A percentile compares a stretch with the other conserved stretches of the same genome.
Evolutionary conservation across 2,888 invertebrate genomes (phyloP).

Genomic region (Bhutanitis thaidina): DNA sequence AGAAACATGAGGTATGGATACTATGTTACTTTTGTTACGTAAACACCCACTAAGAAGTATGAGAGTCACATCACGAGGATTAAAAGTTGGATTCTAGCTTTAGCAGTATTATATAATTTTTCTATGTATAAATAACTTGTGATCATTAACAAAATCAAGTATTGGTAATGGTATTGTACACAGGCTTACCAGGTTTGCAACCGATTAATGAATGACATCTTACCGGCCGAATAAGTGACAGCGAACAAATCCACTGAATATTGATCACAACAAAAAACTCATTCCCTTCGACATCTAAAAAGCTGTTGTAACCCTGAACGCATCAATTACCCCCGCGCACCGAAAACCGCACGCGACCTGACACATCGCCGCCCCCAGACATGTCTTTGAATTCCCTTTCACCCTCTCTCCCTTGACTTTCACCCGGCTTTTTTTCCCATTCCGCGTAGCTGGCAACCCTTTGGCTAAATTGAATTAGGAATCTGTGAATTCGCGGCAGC

Average conservation of each 20-base stretch:
- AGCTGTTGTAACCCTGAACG: constrained; percentile 51
- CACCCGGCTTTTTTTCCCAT: constrained; percentile 44
- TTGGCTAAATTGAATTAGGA: constrained; percentile 69
- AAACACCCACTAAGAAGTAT: no score
- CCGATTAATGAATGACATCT: neutral
- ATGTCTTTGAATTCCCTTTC: constrained; percentile 55
- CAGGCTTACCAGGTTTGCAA: neutral
- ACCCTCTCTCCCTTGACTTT: constrained; percentile 24
- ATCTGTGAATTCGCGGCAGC: constrained; percentile 27
- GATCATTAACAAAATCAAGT: no score
- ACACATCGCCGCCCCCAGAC: constrained; percentile 67
- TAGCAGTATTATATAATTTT: no score
- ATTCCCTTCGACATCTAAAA: constrained; percentile 27
- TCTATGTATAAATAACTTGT: no score
- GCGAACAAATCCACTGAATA: constrained; percentile 11
- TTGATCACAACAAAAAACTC: constrained; percentile 23
- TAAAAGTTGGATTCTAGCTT: no score
- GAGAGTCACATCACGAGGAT: no score
- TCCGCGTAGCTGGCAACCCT: constrained; percentile 73
- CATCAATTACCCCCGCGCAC: constrained; percentile 56
- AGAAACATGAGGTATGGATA: no score
- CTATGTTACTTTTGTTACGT: no score
- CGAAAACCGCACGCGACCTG: constrained; percentile 49
- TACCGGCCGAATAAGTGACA: constrained; percentile 8
- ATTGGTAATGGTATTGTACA: no score